Evolutionary conservation across 2,888 invertebrate genomes (phyloP).

Genomic region (Clanis bilineata): DNA sequence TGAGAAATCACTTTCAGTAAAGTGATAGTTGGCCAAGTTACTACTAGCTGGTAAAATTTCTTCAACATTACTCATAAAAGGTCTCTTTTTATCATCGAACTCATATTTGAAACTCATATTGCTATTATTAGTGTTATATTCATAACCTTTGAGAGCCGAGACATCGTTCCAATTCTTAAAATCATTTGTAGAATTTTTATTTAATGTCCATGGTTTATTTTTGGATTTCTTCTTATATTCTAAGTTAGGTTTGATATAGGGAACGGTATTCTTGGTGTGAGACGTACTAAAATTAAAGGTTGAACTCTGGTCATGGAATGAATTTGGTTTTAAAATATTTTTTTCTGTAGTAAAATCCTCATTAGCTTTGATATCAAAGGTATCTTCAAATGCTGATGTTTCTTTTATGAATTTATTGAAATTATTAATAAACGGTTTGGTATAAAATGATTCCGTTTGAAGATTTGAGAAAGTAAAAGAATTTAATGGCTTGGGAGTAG

Average conservation of each 20-base stretch:
- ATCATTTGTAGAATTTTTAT: slow-evolving; percentile 41
- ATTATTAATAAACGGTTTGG: slow-evolving; percentile 39
- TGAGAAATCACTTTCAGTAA: slow-evolving; percentile 52
- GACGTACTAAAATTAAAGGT: slow-evolving; percentile 38
- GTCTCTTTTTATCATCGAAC: slow-evolving; percentile 51
- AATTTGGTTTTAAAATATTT: slow-evolving; percentile 35
- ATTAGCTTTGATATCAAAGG: slow-evolving; percentile 40
- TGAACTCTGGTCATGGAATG: slow-evolving; percentile 36
- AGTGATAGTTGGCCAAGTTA: slow-evolving; percentile 56
- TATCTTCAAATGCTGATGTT: slow-evolving; percentile 33
- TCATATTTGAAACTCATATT: slow-evolving; percentile 62
- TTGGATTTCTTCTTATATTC: slow-evolving; percentile 61
- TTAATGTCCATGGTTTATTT: slow-evolving; percentile 47
- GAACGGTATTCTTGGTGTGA: slow-evolving; percentile 39
- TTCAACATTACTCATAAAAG: slow-evolving; percentile 48
- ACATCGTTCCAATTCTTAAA: slow-evolving; percentile 54
- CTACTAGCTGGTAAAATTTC: slow-evolving; percentile 65
- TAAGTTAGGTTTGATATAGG: slow-evolving; percentile 36
- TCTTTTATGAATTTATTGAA: slow-evolving; percentile 40
- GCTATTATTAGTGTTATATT: slow-evolving; percentile 63
- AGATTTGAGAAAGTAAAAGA: slow-evolving; percentile 37
- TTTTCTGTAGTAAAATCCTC: slow-evolving; percentile 38
- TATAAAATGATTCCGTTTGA: slow-evolving; percentile 38
- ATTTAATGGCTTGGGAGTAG: slow-evolving; percentile 39
- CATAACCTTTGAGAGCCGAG: slow-evolving; percentile 52